phyloP scores from a whole-genome alignment of 2,797 vertebrate species.

The Scarus forsteni region DNA sequence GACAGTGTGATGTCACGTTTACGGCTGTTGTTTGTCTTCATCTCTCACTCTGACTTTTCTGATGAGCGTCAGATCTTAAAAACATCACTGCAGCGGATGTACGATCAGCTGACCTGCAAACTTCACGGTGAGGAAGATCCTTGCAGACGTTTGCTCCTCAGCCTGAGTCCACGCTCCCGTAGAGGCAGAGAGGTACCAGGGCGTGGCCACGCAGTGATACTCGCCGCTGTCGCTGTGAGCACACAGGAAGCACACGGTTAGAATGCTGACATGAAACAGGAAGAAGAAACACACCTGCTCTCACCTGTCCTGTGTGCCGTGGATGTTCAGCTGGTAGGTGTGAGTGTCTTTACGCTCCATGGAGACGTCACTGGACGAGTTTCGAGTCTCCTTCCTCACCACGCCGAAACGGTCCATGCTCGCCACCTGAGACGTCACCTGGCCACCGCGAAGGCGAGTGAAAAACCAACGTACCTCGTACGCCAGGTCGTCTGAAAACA shows the following conservation, averaged over 20 bases:
- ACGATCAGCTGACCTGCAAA: constrained; percentile 86
- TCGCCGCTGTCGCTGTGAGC: constrained; percentile 88
- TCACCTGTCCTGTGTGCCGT: constrained; percentile 87
- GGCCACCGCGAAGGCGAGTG: constrained; percentile 78
- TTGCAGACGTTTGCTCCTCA: constrained; percentile 84
- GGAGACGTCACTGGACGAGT: constrained; percentile 90
- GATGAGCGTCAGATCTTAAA: no score
- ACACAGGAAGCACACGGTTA: background rate
- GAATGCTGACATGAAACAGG: background rate
- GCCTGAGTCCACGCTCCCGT: constrained; percentile 89
- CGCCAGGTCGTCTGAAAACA: constrained; percentile 86
- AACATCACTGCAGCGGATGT: no score
- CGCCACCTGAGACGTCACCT: constrained; percentile 79
- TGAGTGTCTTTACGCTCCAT: constrained; percentile 85
- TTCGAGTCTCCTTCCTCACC: constrained; percentile 82
- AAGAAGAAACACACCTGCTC: background rate
- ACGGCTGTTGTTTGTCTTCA: no score
- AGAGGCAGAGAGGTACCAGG: constrained; percentile 89
- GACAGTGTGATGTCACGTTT: no score
- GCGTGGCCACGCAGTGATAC: constrained; percentile 90
- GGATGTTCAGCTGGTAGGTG: constrained; percentile 87
- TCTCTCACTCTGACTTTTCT: no score
- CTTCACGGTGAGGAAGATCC: constrained; percentile 89
- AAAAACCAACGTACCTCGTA: constrained; percentile 94
- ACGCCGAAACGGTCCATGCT: constrained; percentile 89